Conservation (phyloP, 2,888 invertebrate species). For the Agriopis leucophaearia region DNA sequence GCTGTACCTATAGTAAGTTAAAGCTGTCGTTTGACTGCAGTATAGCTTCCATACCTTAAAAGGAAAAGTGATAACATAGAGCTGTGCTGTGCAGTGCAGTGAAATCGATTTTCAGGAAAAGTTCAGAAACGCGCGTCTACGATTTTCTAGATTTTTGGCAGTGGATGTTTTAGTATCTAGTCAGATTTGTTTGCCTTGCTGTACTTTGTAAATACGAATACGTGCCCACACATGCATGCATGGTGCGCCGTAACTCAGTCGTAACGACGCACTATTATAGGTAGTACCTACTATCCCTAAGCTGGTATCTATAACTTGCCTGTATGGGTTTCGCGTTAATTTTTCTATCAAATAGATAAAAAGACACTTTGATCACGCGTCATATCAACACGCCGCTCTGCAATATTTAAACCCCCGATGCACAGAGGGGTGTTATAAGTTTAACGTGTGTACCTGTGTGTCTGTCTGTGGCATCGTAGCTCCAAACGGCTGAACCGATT, state of each 20-base stretch:
- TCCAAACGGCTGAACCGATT: too few relatives aligned
- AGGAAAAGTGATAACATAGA: background rate
- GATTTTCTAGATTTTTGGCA: background rate
- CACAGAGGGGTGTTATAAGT: too few relatives aligned
- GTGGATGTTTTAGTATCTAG: background rate
- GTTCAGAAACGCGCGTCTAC: background rate
- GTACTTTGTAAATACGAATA: background rate
- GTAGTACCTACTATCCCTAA: background rate
- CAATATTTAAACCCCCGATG: too few relatives aligned
- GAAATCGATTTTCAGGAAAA: constrained; percentile 3
- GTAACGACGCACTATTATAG: background rate
- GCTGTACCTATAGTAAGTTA: background rate
- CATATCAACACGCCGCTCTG: too few relatives aligned
- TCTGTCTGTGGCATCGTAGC: too few relatives aligned
- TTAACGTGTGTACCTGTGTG: too few relatives aligned
- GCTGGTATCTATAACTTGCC: too few relatives aligned
- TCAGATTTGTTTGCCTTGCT: background rate
- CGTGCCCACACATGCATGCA: background rate
- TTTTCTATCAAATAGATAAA: too few relatives aligned
- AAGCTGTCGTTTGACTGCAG: background rate
- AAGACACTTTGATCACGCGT: too few relatives aligned
- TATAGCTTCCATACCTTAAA: background rate
- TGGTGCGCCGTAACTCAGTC: background rate
- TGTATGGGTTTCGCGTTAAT: too few relatives aligned
- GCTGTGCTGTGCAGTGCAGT: background rate